These are phyloP conservation scores for Habroteleia sp. DNA, from an alignment of 2,888 invertebrate species.

Conservation along the genomic window DNA sequence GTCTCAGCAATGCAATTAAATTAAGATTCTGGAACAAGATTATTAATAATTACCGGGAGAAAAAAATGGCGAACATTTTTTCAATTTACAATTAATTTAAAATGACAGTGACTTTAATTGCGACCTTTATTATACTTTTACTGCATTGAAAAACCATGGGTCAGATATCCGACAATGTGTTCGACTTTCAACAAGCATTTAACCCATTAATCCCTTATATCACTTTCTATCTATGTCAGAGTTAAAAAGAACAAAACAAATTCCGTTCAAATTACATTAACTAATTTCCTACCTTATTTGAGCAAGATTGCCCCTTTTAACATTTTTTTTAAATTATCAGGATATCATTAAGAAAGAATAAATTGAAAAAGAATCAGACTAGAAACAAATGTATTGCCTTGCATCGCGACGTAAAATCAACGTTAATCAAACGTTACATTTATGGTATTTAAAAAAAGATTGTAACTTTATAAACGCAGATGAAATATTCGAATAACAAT, in stretches of 20 bases:
- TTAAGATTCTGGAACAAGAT: constrained; percentile 10
- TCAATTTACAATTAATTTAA: constrained; percentile 37
- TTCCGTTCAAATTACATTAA: constrained; percentile 27
- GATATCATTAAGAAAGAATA: no score
- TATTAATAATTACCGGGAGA: not conserved
- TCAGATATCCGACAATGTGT: constrained; percentile 24
- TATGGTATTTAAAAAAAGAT: no score
- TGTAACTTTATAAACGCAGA: no score
- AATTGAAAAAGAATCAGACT: no score
- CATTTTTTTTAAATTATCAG: no score
- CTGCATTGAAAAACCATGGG: constrained; percentile 16
- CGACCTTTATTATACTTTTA: constrained; percentile 25
- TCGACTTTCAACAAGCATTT: constrained; percentile 47
- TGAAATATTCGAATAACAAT: no score
- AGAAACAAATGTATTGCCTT: no score
- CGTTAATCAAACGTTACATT: no score
- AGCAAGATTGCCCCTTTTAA: no score
- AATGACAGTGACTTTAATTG: constrained; percentile 38
- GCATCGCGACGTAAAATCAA: no score
- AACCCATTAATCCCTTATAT: constrained; percentile 49
- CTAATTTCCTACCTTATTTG: constrained; percentile 28
- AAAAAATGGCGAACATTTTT: constrained; percentile 19
- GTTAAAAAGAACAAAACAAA: constrained; percentile 48
- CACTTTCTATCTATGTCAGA: constrained; percentile 40
- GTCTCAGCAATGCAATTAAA: not conserved